Conservation (phyloP, 1,140 invertebrate genomes). For the Leptinotarsa undecemlineata region DNA sequence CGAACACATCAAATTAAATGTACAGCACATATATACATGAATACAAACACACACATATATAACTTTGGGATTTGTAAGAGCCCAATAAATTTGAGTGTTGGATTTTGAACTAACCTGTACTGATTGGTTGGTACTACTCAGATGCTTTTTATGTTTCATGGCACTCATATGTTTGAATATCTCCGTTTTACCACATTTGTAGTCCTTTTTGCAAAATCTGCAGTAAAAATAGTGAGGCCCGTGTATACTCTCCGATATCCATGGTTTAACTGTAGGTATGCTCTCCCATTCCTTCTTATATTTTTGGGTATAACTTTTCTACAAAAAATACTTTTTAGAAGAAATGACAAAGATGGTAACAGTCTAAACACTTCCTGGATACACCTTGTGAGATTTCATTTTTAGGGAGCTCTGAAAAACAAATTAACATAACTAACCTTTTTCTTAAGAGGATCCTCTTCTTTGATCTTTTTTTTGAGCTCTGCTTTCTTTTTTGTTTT, state of each 20-base stretch:
- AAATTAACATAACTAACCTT: slow-evolving; percentile 7
- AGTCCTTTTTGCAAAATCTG: slow-evolving; percentile 51
- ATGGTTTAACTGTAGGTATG: slow-evolving; percentile 46
- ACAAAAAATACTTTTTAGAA: slow-evolving; percentile 4
- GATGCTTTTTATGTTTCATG: slow-evolving; percentile 46
- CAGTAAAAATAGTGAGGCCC: slow-evolving; percentile 50
- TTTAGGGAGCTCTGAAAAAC: no score
- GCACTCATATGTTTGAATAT: slow-evolving; percentile 50
- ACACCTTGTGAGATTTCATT: no score
- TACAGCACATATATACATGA: no score
- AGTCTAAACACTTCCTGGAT: no score
- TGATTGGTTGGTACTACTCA: slow-evolving; percentile 35
- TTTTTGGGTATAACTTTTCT: slow-evolving; percentile 46
- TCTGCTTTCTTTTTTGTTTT: slow-evolving; percentile 35
- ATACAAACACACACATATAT: no score
- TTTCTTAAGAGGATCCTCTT: background rate
- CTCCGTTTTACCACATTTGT: slow-evolving; percentile 48
- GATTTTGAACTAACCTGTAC: slow-evolving; percentile 33
- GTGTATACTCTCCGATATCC: slow-evolving; percentile 47
- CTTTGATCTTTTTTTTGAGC: background rate
- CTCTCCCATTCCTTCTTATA: slow-evolving; percentile 51
- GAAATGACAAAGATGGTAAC: no score
- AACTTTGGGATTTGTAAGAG: no score
- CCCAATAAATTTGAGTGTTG: no score
- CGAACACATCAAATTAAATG: no score